Evolutionary conservation across 2,113 vertebrate species (phyloP).

Genomic region (Rallus limicola): DNA sequence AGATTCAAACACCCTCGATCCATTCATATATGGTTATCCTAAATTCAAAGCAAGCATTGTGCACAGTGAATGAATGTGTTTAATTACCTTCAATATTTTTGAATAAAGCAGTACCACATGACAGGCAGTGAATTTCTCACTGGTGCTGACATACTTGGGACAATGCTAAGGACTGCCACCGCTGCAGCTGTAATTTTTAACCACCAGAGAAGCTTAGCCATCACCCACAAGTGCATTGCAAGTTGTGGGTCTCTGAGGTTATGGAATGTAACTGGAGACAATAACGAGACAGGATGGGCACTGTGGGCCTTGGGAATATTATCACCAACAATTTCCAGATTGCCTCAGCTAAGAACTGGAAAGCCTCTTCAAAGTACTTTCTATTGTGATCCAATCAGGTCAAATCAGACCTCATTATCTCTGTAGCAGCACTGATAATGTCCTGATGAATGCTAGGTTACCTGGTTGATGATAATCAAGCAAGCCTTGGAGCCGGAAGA

Average conservation of each 20-base stretch:
- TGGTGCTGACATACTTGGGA: not conserved
- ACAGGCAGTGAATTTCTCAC: not conserved
- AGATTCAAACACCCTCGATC: constrained; percentile 21
- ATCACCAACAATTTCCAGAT: not conserved
- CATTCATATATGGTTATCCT: not conserved
- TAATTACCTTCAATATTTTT: constrained; percentile 20
- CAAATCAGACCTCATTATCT: not conserved
- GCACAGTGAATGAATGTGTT: not conserved
- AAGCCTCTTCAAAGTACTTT: not conserved
- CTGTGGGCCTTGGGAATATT: not conserved
- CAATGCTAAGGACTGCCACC: not conserved
- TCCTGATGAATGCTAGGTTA: not conserved
- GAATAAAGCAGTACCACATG: not conserved
- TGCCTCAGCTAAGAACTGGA: not conserved
- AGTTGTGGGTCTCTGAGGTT: not conserved
- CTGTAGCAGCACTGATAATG: not conserved
- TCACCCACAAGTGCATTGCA: not conserved
- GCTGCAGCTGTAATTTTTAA: not conserved
- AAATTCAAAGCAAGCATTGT: constrained; percentile 1
- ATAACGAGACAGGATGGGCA: not conserved
- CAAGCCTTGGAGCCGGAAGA: not conserved
- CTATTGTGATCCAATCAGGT: not conserved
- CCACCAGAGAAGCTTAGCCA: not conserved
- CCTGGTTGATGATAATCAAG: not conserved
- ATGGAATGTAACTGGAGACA: not conserved